Evolutionary conservation across 2,888 invertebrate species (phyloP), one percentile per base, ranked within the genome.

Genomic region (Catotricha subobsoleta): DNA sequence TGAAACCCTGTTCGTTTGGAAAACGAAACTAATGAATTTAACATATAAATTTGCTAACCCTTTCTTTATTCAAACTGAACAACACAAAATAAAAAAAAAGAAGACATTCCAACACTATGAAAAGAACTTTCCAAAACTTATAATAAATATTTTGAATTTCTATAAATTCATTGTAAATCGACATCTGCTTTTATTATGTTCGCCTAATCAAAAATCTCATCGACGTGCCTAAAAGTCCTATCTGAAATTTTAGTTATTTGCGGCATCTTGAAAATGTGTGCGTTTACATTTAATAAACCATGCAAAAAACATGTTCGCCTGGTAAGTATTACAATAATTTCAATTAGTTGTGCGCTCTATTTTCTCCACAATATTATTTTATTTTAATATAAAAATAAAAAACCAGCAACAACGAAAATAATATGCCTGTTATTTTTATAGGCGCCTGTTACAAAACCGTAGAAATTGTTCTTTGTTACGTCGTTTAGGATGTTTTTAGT

Each of bases 191-290:
- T 13, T 10, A 6, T 33, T 8, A n/a, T 33, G 33, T 16, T 15
- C 18, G 13, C 33, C 33, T 16, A 16, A 16, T 33, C 15, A 15
- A 15, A 16, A 15, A 33, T 33, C 18, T 33, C 33, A 33, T 33
- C 33, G 33, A 33, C 33, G 33, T 33, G 33, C 33, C 33, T 33
- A 33, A 33, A 33, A 33, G 16, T 15, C 33, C 16, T 33, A 33
- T 33, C 33, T 33, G 33, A 15, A 33, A 33, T 33, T 33, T 16
- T 10, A 33, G 33, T 18, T 33, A 33, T 33, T 33, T 18, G 16
- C 10, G 33, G 33, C 33, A 33, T 33, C 9, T 33, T 33, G 33
- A 33, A 33, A 33, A 33, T 33, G n/a, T 30, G 9, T 30, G n/a
- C 15, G n/a, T 30, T 15, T 13, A 30, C 30, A 5, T 12, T n/a